Conservation (phyloP, 2,797 vertebrate genomes). For the Tragopan temminckii region DNA sequence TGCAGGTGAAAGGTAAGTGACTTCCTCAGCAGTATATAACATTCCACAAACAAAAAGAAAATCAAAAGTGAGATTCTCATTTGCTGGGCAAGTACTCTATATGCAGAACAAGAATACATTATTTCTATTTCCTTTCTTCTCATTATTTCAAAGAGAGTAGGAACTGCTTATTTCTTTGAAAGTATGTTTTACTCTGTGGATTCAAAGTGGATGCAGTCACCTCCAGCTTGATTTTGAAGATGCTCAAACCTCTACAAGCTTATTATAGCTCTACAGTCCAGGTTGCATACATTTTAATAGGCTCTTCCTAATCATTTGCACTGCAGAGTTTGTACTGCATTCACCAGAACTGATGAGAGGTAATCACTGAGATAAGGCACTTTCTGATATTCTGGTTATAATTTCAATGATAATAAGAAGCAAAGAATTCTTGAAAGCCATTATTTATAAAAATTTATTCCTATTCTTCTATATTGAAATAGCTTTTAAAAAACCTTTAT, state of each 20-base stretch:
- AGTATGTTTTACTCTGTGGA: background rate
- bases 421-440: background rate
- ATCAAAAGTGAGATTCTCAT: background rate
- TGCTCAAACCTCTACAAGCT: background rate
- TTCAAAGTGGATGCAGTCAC: background rate
- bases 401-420: background rate
- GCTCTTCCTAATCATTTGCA: background rate
- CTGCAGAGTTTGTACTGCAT: background rate
- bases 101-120: background rate
- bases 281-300: background rate
- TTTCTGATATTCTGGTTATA: background rate
- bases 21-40: background rate
- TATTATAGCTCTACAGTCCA: background rate
- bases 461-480: conserved; percentile 22
- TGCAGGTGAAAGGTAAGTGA: background rate
- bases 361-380: background rate
- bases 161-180: background rate
- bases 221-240: background rate
- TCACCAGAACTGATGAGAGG: background rate
- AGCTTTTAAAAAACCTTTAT: conserved; percentile 69
- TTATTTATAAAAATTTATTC: background rate
- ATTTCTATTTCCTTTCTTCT: background rate
- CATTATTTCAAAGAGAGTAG: background rate
- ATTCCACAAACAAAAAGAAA: background rate
- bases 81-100: background rate